phyloP scores from a whole-genome alignment of 1,140 invertebrate genomes.

The Drosophila teissieri region DNA sequence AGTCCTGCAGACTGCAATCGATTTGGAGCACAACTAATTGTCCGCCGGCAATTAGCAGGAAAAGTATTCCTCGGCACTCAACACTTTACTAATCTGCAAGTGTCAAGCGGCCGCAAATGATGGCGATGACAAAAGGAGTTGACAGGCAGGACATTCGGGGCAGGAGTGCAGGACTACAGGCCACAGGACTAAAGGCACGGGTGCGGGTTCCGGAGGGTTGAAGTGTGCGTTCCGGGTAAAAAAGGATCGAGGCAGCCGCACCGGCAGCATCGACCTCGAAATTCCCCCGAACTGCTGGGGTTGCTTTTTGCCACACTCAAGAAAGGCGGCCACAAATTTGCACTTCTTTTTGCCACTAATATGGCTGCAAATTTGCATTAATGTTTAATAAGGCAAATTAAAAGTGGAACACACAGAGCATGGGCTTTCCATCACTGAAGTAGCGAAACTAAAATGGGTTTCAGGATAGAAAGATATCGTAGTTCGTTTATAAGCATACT shows the following conservation, averaged over 20 bases:
- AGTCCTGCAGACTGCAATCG: conserved; percentile 39
- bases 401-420: no score
- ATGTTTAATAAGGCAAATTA: not conserved
- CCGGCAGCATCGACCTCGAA: conserved; percentile 64
- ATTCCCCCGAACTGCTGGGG: conserved; percentile 65
- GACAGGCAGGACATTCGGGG: conserved; percentile 52
- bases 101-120: conserved; percentile 69
- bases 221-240: conserved; percentile 75
- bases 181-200: conserved; percentile 16
- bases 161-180: conserved; percentile 7
- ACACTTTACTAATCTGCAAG: conserved; percentile 82
- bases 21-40: conserved; percentile 79
- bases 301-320: conserved; percentile 43
- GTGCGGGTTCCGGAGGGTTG: conserved; percentile 53
- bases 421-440: no score
- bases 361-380: not conserved
- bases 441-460: no score
- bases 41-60: conserved; percentile 73
- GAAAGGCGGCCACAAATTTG: conserved; percentile 2
- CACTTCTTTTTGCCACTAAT: not conserved
- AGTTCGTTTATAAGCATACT: not conserved
- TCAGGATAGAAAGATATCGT: not conserved
- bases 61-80: conserved; percentile 60
- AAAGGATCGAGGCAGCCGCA: conserved; percentile 45
- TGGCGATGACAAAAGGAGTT: conserved; percentile 68